Evolutionary conservation across 2,797 vertebrate species (phyloP).

Genomic region (Poecilia wingei): DNA sequence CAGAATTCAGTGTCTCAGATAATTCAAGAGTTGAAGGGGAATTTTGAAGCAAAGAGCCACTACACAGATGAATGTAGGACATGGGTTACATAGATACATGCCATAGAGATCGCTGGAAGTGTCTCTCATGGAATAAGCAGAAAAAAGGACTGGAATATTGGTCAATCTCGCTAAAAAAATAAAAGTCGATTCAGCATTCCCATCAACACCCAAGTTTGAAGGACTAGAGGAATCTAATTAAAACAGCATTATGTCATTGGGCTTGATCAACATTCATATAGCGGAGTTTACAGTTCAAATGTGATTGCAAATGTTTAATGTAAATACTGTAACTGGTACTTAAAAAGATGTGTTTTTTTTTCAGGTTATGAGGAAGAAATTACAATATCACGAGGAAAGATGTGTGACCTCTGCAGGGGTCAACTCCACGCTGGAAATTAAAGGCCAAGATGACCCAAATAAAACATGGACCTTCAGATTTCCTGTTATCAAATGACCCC

Average conservation of each 20-base stretch:
- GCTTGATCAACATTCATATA: neutral
- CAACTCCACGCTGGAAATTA: slow-evolving; percentile 61
- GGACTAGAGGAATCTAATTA: neutral
- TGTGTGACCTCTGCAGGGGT: slow-evolving; percentile 65
- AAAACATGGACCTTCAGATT: slow-evolving; percentile 32
- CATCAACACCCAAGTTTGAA: neutral
- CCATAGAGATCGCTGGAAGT: neutral
- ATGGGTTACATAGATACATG: neutral
- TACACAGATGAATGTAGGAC: neutral
- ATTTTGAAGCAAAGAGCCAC: neutral
- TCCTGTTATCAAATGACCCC: slow-evolving; percentile 76
- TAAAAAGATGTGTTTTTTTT: neutral
- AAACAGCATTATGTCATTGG: neutral
- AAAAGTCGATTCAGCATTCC: neutral
- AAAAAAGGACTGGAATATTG: neutral
- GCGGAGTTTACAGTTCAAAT: neutral
- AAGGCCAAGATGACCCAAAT: slow-evolving; percentile 45
- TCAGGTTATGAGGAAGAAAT: slow-evolving; percentile 74
- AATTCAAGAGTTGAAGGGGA: neutral
- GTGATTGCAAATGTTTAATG: neutral
- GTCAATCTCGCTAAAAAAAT: neutral
- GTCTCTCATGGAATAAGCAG: neutral
- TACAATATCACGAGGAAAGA: slow-evolving; percentile 77
- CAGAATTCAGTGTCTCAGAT: neutral
- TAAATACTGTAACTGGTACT: neutral